These are phyloP conservation scores for Phyto melanocephala DNA, from an alignment of 2,888 invertebrate species.

Conservation along the genomic window DNA sequence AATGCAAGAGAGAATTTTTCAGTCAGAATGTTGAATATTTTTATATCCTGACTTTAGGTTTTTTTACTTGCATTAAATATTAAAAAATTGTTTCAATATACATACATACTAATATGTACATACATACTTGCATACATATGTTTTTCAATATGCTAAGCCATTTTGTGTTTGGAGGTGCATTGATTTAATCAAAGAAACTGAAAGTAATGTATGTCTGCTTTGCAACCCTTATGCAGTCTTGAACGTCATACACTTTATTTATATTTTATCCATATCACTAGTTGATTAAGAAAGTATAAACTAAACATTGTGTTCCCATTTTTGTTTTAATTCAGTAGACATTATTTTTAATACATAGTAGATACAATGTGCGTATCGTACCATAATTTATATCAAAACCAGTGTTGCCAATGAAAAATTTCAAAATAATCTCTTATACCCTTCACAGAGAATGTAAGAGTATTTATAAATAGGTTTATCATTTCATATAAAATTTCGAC, in stretches of 20 bases:
- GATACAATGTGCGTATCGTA: background rate
- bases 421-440: too few relatives aligned
- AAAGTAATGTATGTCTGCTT: constrained; percentile 46
- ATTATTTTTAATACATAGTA: background rate
- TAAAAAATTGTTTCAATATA: too few relatives aligned
- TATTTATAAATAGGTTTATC: too few relatives aligned
- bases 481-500: too few relatives aligned
- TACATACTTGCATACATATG: background rate
- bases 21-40: too few relatives aligned
- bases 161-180: constrained; percentile 13
- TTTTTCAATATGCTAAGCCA: background rate
- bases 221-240: constrained; percentile 34
- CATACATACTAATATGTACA: too few relatives aligned
- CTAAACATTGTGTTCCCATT: background rate
- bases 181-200: background rate
- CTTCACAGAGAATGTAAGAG: too few relatives aligned
- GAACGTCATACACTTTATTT: background rate
- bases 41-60: too few relatives aligned
- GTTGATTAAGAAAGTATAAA: constrained; percentile 30
- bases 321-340: background rate
- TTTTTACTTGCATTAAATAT: too few relatives aligned
- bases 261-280: background rate
- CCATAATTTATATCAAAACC: constrained; percentile 15
- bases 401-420: too few relatives aligned
- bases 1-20: too few relatives aligned